phyloP scores from a whole-genome alignment of 2,113 vertebrate genomes.

The Zapornia atra region DNA sequence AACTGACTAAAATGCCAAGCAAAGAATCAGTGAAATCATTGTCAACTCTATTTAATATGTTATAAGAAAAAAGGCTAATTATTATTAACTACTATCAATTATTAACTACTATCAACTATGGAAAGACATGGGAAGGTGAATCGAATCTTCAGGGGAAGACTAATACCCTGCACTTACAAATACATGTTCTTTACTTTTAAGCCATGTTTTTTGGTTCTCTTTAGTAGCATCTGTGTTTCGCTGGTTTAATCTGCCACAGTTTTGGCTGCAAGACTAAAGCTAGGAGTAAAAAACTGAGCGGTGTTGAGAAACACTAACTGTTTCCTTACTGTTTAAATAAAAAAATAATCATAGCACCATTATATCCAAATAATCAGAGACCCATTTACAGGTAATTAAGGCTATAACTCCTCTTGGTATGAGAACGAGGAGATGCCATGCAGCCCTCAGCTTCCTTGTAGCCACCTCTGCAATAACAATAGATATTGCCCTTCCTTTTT shows the following conservation, averaged over 20 bases:
- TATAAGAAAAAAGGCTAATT: neutral
- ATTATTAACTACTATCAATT: constrained; percentile 7
- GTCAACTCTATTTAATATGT: constrained; percentile 8
- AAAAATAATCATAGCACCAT: neutral
- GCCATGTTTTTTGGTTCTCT: constrained; percentile 8
- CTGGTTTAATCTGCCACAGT: constrained; percentile 39
- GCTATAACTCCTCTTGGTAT: rapidly evolving
- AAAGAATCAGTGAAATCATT: constrained; percentile 61
- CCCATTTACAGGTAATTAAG: neutral
- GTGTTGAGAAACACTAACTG: neutral
- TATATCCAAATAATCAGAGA: neutral
- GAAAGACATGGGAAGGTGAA: neutral
- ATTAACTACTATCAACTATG: neutral
- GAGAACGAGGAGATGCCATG: neutral
- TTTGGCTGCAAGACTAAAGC: constrained; percentile 47
- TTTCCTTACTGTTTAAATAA: neutral
- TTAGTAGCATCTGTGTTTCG: constrained; percentile 18
- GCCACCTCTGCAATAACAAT: neutral
- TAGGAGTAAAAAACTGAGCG: neutral
- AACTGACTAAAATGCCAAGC: constrained; percentile 64
- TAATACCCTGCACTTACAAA: neutral
- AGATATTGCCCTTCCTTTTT: neutral
- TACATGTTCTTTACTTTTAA: constrained; percentile 23
- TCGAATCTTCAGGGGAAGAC: neutral
- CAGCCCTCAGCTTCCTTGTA: neutral